Base-by-base conservation (phyloP, 2,113 vertebrate genomes). In the Triplophysa rosa region DNA sequence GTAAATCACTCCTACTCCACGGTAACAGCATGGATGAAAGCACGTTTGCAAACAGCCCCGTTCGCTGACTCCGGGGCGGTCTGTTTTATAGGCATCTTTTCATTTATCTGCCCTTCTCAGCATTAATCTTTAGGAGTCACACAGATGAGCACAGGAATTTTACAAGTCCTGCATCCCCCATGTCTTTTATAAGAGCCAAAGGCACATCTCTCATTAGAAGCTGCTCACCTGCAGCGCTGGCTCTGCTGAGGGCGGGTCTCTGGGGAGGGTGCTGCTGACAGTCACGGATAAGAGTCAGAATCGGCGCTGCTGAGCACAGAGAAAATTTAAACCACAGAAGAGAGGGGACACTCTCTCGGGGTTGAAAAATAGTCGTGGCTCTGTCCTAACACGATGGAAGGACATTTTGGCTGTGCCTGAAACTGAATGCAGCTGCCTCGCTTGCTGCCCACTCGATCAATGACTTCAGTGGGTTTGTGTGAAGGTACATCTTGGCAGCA, bases 1-100 rank as follows among this genome's bases (percentile, higher is more conserved):
- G 87, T 91, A 91, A 90, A 91, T 92, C 88, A 87, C 85, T 56
- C 52, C 74, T 79, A 82, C 85, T 72, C 77, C 56, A 77, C 61
- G 80, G 86, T 81, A 80, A 77, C 2, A 47, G 23, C n/a, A 24
- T 42, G 56, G n/a, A 73, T 23, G 10, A 47, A 54, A 66, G 59
- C 42, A 45, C 1, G 33, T 75, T 75, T 21, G 16, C 49, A 24
- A 33, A 49, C 59, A 49, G 67, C 17, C 49, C 40, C 40, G 56
- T 24, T 62, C 54, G 40, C 23, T 79, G 77, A 33, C 77, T 80
- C 67, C 59, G 37, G 45, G 59, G 58, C 26, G 24, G 59, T 23
- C 19, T 72, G 45, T 61, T 56, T 33, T 68, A 59, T 68, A 68
- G 23, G 66, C 45, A 24, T 84, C 33, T 52, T 59, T 37, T 64